Percentiles rank a stretch among this genome's conserved stretches.
Conservation (phyloP, 92 coral and sea anemone species). For the Heliopora coerulea region DNA sequence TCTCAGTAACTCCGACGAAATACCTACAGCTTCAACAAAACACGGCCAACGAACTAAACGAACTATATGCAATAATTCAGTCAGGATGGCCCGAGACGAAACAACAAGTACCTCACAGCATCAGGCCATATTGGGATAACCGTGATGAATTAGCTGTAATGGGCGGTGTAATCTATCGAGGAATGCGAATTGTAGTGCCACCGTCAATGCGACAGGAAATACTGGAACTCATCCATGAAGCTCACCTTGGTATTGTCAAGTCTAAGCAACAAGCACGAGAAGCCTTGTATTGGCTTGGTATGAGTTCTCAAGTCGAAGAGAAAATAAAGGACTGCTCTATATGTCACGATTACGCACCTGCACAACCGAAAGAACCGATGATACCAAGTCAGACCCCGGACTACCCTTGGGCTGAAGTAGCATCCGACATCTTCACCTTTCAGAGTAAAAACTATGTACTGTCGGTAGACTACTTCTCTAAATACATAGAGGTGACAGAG, state of each 20-base stretch:
- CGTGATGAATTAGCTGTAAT: slow-evolving; percentile 2
- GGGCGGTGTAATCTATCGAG: slow-evolving; percentile 3
- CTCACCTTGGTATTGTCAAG: slow-evolving; percentile 56
- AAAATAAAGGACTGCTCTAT: slow-evolving; percentile 47
- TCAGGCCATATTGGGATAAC: slow-evolving; percentile 10
- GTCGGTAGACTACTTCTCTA: slow-evolving; percentile 61
- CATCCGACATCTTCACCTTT: slow-evolving; percentile 58
- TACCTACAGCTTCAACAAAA: slow-evolving; percentile 50
- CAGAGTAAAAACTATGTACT: slow-evolving; percentile 49
- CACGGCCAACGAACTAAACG: slow-evolving; percentile 52
- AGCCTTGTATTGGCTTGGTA: slow-evolving; percentile 59
- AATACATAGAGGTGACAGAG: slow-evolving; percentile 55
- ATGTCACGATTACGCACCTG: slow-evolving; percentile 49
- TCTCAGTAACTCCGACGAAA: slow-evolving; percentile 53
- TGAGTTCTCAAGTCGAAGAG: slow-evolving; percentile 50
- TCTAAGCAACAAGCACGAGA: slow-evolving; percentile 58
- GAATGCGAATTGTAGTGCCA: slow-evolving; percentile 53
- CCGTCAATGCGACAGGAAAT: slow-evolving; percentile 53
- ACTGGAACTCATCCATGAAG: slow-evolving; percentile 48
- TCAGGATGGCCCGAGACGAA: slow-evolving; percentile 60
- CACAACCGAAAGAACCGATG: slow-evolving; percentile 57
- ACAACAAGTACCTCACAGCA: slow-evolving; percentile 9
- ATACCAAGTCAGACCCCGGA: slow-evolving; percentile 54
- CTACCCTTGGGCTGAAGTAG: slow-evolving; percentile 58
- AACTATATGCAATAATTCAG: slow-evolving; percentile 33